Base-by-base conservation (phyloP, 2,797 vertebrate species). In the Cynodonichthys magdalenae region DNA sequence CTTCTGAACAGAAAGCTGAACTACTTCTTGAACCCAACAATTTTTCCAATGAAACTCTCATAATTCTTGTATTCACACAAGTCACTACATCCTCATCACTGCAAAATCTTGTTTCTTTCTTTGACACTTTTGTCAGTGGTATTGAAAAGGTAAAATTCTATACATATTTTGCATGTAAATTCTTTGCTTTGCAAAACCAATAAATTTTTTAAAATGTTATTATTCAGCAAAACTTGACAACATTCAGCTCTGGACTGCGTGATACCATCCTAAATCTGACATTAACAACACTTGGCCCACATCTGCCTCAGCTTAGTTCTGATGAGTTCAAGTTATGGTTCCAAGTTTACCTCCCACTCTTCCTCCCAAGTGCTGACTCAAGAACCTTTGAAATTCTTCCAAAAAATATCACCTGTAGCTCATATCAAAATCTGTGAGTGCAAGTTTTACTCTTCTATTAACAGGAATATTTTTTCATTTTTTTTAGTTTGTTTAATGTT, bases 391-490 rank as follows among this genome's bases (percentile, higher is more conserved):
- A 79, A 45, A 41, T 79, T 1, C 81, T 90, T 47, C 84, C 87
- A 46, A 46, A 12, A 59, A 79, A 71, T 42, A 86, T 90, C 67
- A 83, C 66, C 65, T 90, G 89, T 42, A 65, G 67, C 34, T 86
- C 89, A 6, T 89, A 83, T 71, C 80, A 75, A 64, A 63, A 73
- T 28, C 88, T 90, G 87, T 90, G 28, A 86, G 89, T 63, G 11
- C 46, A 45, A n/a, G 3, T 3, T 24, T 24, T 53, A 17, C 17
- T 45, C 17, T 12, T 41, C 10, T 41, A 41, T 12, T 39, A 15
- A 10, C 52, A 53, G 2, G 24, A 15, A 47, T 19, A 39, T 1
- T 4, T 14, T 28, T 6, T 14, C 28, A 8, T 14, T 6, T 31
- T 6, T 31, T 6, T 3, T 6, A 10, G 28, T 44, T 14, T 36